phyloP scores from a whole-genome alignment of 1,140 invertebrate species.

The Tigriopus japonicus region DNA sequence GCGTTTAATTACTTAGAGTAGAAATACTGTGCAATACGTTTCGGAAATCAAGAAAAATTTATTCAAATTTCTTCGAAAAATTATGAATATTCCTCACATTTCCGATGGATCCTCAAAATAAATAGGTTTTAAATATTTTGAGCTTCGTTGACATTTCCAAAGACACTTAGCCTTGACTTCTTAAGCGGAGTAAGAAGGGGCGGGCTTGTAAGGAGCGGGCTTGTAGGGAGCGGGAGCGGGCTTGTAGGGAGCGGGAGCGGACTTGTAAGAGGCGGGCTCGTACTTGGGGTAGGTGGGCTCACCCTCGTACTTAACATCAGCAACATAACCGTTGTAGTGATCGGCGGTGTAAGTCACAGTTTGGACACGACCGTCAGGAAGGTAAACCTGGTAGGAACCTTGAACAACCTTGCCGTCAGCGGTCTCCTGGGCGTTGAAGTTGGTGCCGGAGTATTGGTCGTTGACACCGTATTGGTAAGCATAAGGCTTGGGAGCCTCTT shows the following conservation, averaged over 20 bases:
- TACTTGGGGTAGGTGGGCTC: conserved; percentile 9
- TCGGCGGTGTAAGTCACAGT: conserved; percentile 21
- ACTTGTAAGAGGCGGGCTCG: neutral
- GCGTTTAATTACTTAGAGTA: no score
- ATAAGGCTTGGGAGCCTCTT: conserved; percentile 19
- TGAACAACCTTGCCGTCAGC: conserved; percentile 20
- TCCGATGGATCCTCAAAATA: no score
- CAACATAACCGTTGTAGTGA: conserved; percentile 20
- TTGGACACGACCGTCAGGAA: conserved; percentile 22
- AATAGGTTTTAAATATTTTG: no score
- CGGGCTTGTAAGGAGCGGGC: conserved; percentile 13
- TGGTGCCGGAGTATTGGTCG: conserved; percentile 20
- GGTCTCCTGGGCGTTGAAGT: conserved; percentile 20
- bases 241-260: conserved; percentile 9
- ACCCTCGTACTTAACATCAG: conserved; percentile 18
- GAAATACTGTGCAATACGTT: no score
- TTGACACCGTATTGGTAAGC: conserved; percentile 20
- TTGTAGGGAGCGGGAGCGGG: conserved; percentile 11
- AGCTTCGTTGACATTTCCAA: no score
- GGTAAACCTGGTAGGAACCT: conserved; percentile 21
- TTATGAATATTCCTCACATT: no score
- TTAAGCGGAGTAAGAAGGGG: neutral
- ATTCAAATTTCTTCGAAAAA: no score
- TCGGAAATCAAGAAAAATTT: no score
- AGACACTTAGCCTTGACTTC: no score